phyloP scores from a whole-genome alignment of 2,888 invertebrate species.

The Nowickia ferox region DNA sequence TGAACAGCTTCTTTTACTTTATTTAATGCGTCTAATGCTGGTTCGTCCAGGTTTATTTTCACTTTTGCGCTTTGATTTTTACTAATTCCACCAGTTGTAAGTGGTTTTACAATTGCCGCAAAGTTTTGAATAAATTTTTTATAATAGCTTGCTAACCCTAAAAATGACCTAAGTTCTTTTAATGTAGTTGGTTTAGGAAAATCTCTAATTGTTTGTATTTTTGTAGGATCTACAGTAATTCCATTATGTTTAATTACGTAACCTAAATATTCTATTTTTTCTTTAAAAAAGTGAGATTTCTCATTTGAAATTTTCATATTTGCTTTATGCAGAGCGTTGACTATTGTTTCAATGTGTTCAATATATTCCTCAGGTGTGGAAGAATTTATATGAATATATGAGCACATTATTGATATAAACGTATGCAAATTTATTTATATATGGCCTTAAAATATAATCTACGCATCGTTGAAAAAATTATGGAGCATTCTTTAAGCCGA shows the following conservation, averaged over 20 bases:
- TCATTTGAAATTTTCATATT: constrained; percentile 32
- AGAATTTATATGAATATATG: too few species aligned
- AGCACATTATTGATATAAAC: constrained; percentile 13
- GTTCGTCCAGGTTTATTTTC: not conserved
- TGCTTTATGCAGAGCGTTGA: constrained; percentile 37
- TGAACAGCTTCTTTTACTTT: not conserved
- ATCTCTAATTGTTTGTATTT: constrained; percentile 14
- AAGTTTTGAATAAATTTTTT: too few species aligned
- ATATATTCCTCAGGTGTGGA: constrained; percentile 31
- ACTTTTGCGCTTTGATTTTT: constrained; percentile 7
- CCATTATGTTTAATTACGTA: constrained; percentile 42
- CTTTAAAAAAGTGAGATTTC: constrained; percentile 46
- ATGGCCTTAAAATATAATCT: too few species aligned
- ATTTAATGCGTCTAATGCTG: not conserved
- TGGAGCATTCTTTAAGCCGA: too few species aligned
- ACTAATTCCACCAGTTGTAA: not conserved
- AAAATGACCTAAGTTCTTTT: not conserved
- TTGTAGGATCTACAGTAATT: constrained; percentile 16
- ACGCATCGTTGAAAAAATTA: too few species aligned
- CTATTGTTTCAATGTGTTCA: constrained; percentile 32
- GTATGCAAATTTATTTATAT: constrained; percentile 2
- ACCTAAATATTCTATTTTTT: constrained; percentile 47
- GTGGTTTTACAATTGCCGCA: too few species aligned
- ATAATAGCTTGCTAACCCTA: too few species aligned
- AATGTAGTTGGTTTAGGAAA: constrained; percentile 16